Percentiles rank a stretch among this genome's conserved stretches.
These are phyloP conservation scores for Solea solea DNA, from an alignment of 2,113 vertebrate genomes.

Conservation along the genomic window DNA sequence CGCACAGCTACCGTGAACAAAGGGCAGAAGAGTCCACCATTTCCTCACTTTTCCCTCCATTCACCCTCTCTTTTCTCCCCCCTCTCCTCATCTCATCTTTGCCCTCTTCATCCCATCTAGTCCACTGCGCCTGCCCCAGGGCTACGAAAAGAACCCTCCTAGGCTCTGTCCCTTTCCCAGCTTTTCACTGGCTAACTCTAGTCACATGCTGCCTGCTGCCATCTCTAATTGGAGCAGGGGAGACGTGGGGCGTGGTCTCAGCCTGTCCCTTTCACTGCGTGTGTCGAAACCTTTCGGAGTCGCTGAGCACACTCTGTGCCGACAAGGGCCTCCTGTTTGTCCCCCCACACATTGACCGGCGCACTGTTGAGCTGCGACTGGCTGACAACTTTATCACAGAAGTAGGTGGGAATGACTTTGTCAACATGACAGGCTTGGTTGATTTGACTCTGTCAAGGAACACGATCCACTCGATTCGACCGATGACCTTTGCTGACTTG, in stretches of 20 bases:
- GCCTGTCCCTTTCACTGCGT: constrained; percentile 91
- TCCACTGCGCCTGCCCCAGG: constrained; percentile 64
- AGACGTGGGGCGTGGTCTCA: constrained; percentile 85
- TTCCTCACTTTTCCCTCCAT: constrained; percentile 36
- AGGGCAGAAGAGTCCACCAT: constrained; percentile 34
- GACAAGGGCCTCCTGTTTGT: constrained; percentile 93
- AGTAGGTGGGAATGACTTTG: constrained; percentile 86
- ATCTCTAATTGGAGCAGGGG: constrained; percentile 79
- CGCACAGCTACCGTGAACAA: constrained; percentile 41
- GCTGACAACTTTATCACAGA: constrained; percentile 93
- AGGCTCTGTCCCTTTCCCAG: constrained; percentile 32
- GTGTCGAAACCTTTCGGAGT: constrained; percentile 92
- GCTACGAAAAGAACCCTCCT: constrained; percentile 53
- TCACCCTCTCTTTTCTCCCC: constrained; percentile 40
- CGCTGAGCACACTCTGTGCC: constrained; percentile 91
- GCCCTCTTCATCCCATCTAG: constrained; percentile 49
- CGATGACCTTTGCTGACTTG: constrained; percentile 88
- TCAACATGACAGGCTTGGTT: constrained; percentile 91
- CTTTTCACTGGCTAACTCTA: constrained; percentile 76
- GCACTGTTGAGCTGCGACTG: constrained; percentile 90
- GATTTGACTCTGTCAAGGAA: constrained; percentile 93
- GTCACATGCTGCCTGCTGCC: constrained; percentile 80
- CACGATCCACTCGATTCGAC: constrained; percentile 87
- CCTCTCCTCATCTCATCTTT: constrained; percentile 44
- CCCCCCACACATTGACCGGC: constrained; percentile 89